Conservation (phyloP, 2,888 invertebrate genomes). For the Minunthozetes semirufus region DNA sequence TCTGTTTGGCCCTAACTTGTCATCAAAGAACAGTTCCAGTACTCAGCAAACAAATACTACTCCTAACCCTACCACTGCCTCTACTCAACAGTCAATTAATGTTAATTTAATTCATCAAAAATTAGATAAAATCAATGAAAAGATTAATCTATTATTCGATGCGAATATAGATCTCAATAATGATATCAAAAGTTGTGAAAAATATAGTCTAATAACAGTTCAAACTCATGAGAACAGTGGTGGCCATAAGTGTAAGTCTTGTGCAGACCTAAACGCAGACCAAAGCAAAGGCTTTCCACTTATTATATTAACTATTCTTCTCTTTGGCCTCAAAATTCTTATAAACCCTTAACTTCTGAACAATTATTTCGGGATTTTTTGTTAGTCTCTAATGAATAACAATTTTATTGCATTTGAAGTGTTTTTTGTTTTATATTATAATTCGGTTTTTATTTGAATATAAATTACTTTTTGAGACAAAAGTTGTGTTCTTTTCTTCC, state of each 20-base stretch:
- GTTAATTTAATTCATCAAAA: neutral
- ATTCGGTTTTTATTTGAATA: neutral
- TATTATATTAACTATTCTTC: no score
- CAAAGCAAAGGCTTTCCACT: no score
- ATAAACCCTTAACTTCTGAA: neutral
- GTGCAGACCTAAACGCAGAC: no score
- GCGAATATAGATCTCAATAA: neutral
- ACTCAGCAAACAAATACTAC: neutral
- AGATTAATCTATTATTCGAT: neutral
- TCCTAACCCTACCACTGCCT: neutral
- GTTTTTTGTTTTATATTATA: neutral
- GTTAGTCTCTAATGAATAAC: neutral
- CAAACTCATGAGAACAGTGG: neutral
- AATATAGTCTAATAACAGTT: neutral
- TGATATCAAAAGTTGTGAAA: constrained; percentile 14
- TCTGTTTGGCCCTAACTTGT: neutral
- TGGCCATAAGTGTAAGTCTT: neutral
- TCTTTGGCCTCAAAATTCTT: neutral
- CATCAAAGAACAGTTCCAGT: neutral
- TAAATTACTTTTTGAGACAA: neutral
- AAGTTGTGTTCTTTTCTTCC: neutral
- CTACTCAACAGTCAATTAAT: neutral
- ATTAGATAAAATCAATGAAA: neutral
- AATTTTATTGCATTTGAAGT: neutral
- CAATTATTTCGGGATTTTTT: neutral